Percentiles rank a stretch among this genome's conserved stretches.
phyloP scores from a whole-genome alignment of 2,113 vertebrate species.

The Choloepus hoffmanni region DNA sequence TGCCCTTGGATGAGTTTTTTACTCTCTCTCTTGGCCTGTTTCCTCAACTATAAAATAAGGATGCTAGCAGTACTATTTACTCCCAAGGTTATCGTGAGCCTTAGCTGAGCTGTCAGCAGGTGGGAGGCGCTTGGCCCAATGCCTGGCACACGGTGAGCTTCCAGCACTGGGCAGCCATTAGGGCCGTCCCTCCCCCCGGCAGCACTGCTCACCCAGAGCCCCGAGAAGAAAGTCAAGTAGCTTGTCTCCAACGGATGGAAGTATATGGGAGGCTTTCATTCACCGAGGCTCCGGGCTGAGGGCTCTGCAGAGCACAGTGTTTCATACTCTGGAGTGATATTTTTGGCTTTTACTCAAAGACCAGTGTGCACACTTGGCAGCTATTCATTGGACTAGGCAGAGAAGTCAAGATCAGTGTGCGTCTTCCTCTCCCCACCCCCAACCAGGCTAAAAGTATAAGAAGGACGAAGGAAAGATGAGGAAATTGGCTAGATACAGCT shows the following conservation, averaged over 20 bases:
- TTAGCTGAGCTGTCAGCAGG: fast-evolving
- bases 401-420: fast-evolving
- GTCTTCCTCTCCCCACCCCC: fast-evolving
- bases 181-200: not conserved
- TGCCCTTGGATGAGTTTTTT: not conserved
- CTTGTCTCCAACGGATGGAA: not conserved
- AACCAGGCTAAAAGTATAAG: not conserved
- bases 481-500: not conserved
- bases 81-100: fast-evolving
- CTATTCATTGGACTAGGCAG: fast-evolving
- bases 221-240: not conserved
- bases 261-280: not conserved
- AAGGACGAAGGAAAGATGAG: not conserved
- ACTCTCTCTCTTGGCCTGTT: fast-evolving
- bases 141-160: not conserved
- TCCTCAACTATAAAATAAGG: not conserved
- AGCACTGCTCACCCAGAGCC: fast-evolving
- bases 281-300: not conserved
- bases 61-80: fast-evolving
- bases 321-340: fast-evolving
- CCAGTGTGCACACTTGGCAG: fast-evolving
- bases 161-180: no score
- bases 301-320: not conserved
- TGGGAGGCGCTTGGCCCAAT: fast-evolving
- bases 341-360: not conserved